Base-by-base conservation (phyloP, 1,140 invertebrate species). In the Eriosoma lanigerum region DNA sequence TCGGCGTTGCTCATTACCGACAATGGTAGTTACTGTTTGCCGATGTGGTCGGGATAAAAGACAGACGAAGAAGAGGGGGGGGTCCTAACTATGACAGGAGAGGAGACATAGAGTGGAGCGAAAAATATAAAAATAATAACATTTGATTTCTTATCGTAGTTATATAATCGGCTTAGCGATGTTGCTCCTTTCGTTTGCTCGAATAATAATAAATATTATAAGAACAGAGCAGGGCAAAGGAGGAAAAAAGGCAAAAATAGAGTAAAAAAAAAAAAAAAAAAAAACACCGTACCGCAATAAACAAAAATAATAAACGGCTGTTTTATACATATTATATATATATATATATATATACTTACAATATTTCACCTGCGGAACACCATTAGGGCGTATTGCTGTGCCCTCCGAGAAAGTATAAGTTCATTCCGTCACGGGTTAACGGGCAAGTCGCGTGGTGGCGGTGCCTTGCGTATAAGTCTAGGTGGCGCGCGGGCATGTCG, bases 331-430 rank as follows among this genome's bases (percentile, higher is more conserved):
- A 38, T 38, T 38, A 38, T 38, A 38, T 38, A 38, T 38, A 38
- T 38, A 38, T 38, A 38, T 8, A 38, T 38, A 38, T 38, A 38
- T 8, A 3, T 38, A 38, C 32, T 38, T n/a, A 78, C 56, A 78
- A 78, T 78, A 78, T 78, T 78, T 78, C 48, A 78, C 75, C 75
- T 78, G 75, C 68, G 68, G 32, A 58, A 78, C 75, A 78, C 75
- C 38, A 78, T 78, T 78, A 78, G 54, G 56, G 75, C 75, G 73
- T 75, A 58, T 75, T 75, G 52, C 72, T 17, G 52, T 32, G 26
- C 72, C 48, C 21, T 4, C 13, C n/a, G 73, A 38, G 29, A 46
- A 26, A 76, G 54, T 56, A 21, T 54, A 78, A 78, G 75, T 78
- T 78, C 75, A 78, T 62, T 78, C 75, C 38, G 75, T 62, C 54